Evolutionary conservation across 2,797 vertebrate species (phyloP).

Genomic region (Platyrinchus mystaceus): DNA sequence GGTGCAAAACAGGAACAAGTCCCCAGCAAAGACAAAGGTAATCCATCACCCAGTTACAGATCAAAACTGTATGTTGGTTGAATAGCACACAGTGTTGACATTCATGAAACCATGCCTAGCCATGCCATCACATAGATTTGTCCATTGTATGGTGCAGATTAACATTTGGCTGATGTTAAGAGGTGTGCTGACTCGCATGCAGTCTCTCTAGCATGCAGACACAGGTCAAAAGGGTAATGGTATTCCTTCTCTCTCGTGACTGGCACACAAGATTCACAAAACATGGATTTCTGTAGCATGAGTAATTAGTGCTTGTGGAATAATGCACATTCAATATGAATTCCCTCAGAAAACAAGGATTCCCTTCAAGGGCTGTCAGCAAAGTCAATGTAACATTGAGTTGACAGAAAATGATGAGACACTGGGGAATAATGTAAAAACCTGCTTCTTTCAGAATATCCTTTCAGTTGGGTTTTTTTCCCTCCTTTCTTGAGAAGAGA

Average conservation of each 20-base stretch:
- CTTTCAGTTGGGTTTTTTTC: neutral
- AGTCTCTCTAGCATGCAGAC: neutral
- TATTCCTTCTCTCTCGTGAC: neutral
- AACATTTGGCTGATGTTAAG: neutral
- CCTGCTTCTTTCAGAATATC: conserved; percentile 5
- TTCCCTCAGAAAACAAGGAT: conserved; percentile 4
- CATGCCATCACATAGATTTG: neutral
- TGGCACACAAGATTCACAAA: neutral
- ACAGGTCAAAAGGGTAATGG: conserved; percentile 12
- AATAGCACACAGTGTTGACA: neutral
- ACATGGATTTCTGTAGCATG: neutral
- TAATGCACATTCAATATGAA: neutral
- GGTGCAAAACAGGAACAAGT: neutral
- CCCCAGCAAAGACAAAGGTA: neutral
- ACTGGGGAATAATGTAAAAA: neutral
- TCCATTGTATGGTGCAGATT: neutral
- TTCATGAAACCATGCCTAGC: neutral
- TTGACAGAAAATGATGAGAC: conserved; percentile 29
- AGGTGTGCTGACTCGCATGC: neutral
- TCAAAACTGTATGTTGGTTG: neutral
- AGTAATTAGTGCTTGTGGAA: conserved; percentile 1
- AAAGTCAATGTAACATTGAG: neutral
- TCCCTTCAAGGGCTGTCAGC: conserved; percentile 26
- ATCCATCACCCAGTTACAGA: neutral
- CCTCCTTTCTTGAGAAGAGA: neutral